Conservation (phyloP, 2,113 vertebrate genomes). For the Nymphicus hollandicus region DNA sequence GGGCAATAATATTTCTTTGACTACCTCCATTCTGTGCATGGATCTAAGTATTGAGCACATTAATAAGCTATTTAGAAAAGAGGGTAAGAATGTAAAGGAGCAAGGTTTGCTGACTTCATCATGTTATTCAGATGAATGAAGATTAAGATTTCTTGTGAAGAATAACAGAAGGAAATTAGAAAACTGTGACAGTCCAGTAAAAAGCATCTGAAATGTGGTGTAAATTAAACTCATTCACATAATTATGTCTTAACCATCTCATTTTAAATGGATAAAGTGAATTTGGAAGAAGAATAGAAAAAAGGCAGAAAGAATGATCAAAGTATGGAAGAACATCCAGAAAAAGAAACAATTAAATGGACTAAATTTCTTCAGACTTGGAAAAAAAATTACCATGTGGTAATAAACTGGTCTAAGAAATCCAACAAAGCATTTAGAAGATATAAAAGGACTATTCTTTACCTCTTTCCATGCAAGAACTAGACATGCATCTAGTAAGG, state of each 20-base stretch:
- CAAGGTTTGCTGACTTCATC: background rate
- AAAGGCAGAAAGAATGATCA: background rate
- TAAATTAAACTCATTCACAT: background rate
- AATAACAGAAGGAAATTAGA: background rate
- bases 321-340: background rate
- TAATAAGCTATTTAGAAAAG: background rate
- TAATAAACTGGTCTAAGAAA: background rate
- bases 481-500: fast-evolving
- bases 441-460: background rate
- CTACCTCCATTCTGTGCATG: background rate
- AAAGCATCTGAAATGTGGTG: background rate
- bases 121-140: background rate
- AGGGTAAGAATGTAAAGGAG: background rate
- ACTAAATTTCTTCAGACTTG: background rate
- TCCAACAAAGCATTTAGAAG: background rate
- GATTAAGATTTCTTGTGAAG: background rate
- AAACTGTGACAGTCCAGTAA: background rate
- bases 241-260: background rate
- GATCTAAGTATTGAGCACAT: background rate
- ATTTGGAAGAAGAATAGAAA: background rate
- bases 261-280: background rate
- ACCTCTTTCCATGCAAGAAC: background rate
- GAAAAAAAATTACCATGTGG: too few species aligned
- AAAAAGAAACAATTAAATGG: background rate
- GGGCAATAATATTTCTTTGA: background rate